These are phyloP conservation scores for Chironomus riparius DNA, from an alignment of 2,888 invertebrate species.

Conservation along the genomic window DNA sequence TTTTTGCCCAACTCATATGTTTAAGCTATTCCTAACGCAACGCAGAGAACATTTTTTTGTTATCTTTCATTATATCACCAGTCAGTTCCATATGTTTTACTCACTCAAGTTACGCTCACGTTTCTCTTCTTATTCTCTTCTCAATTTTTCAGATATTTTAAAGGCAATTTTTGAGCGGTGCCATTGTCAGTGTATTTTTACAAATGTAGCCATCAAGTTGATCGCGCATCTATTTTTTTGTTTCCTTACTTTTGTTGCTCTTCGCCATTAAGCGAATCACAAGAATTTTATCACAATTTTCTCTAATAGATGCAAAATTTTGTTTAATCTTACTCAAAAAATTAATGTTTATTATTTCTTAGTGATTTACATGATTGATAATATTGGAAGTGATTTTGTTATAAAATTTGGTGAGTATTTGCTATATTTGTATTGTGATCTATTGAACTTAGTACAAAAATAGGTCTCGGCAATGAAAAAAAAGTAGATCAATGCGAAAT, in stretches of 20 bases:
- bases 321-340: not conserved
- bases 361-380: too few species aligned
- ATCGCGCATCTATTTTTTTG: not conserved
- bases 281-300: not conserved
- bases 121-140: not conserved
- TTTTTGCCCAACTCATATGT: not conserved
- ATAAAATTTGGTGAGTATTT: too few species aligned
- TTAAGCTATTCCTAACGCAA: too few species aligned
- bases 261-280: not conserved
- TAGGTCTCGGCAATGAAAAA: too few species aligned
- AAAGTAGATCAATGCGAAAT: too few species aligned
- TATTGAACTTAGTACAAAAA: not conserved
- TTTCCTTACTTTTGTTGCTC: not conserved
- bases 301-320: not conserved
- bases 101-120: not conserved
- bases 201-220: constrained; percentile 1
- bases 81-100: not conserved
- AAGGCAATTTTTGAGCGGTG: not conserved
- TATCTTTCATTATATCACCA: not conserved
- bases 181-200: not conserved
- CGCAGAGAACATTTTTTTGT: not conserved
- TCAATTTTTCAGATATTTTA: not conserved
- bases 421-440: not conserved
- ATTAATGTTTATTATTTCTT: not conserved
- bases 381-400: too few species aligned